Conservation (phyloP, 2,888 invertebrate species). For the Cremastinae sp. region DNA sequence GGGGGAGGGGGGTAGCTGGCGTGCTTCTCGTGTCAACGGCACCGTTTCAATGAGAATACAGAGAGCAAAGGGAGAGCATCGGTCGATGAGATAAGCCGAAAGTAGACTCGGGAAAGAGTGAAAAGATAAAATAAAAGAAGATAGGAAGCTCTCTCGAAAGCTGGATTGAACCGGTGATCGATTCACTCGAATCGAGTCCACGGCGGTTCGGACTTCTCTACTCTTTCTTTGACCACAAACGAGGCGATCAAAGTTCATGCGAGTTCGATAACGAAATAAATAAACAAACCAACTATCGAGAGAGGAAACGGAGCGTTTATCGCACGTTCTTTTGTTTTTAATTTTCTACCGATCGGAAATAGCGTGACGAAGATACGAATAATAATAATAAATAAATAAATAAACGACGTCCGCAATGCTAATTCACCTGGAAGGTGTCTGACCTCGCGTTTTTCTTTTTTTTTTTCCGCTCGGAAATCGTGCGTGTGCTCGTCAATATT, state of each 20-base stretch:
- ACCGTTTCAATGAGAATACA: conserved; percentile 12
- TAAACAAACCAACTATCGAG: neutral
- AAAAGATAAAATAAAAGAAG: conserved; percentile 13
- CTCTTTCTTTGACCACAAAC: no score
- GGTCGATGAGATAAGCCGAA: conserved; percentile 46
- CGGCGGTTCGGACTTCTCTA: conserved; percentile 12
- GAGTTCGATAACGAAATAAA: conserved; percentile 11
- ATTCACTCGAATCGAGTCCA: conserved; percentile 12
- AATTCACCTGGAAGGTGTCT: no score
- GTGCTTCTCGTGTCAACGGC: conserved; percentile 45
- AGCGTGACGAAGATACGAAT: no score
- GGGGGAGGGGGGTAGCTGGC: neutral
- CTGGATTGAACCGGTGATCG: conserved; percentile 56
- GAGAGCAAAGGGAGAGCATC: conserved; percentile 6
- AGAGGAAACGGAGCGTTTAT: no score
- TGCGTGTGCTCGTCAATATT: no score
- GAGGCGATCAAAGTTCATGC: no score
- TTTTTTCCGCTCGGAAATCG: no score
- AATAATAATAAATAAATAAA: no score
- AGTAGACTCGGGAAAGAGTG: conserved; percentile 18
- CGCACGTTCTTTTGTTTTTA: no score
- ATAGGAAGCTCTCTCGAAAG: conserved; percentile 34
- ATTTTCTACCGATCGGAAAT: no score
- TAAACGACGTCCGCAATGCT: no score
- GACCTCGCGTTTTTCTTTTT: no score